phyloP scores from a whole-genome alignment of 2,888 invertebrate genomes.

The Alloplasta piceator region DNA sequence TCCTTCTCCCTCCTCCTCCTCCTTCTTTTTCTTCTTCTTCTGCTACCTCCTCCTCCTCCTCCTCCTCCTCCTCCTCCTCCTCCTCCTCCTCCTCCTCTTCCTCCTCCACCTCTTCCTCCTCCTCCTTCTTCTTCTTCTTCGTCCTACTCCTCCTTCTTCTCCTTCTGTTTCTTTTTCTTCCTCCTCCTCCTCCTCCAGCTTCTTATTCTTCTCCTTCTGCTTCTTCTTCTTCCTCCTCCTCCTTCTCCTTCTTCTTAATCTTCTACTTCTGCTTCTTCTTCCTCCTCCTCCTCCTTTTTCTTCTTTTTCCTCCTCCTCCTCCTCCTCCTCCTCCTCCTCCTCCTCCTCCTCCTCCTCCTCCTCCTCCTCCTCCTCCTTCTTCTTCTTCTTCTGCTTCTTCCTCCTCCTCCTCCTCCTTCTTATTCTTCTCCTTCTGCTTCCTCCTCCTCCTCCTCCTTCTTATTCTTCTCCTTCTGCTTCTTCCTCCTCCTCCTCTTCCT shows the following conservation, averaged over 20 bases:
- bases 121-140: constrained; percentile 43
- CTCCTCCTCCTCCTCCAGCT: constrained; percentile 20
- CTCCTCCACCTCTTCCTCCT: constrained; percentile 52
- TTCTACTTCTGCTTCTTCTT: constrained; percentile 35
- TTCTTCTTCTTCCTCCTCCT: constrained; percentile 45
- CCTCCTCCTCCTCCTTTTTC: constrained; percentile 10
- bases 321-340: constrained; percentile 40
- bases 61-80: constrained; percentile 42
- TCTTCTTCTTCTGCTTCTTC: constrained; percentile 34
- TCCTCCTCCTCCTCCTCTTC: constrained; percentile 43
- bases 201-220: constrained; percentile 44
- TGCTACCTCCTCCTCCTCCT: constrained; percentile 53
- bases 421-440: constrained; percentile 57
- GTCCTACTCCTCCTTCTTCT: constrained; percentile 46
- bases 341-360: constrained; percentile 51
- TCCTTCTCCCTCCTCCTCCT: constrained; percentile 51
- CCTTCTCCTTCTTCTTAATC: constrained; percentile 54
- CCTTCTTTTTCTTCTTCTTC: too few relatives aligned
- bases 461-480: constrained; percentile 42
- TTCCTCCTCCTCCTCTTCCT: constrained; percentile 45
- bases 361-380: constrained; percentile 47
- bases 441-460: constrained; percentile 52
- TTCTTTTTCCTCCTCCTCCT: too few relatives aligned
- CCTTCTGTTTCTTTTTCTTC: constrained; percentile 55
- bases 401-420: constrained; percentile 59